Base-by-base conservation (phyloP, 2,888 invertebrate species). In the Julus scandinavius region DNA sequence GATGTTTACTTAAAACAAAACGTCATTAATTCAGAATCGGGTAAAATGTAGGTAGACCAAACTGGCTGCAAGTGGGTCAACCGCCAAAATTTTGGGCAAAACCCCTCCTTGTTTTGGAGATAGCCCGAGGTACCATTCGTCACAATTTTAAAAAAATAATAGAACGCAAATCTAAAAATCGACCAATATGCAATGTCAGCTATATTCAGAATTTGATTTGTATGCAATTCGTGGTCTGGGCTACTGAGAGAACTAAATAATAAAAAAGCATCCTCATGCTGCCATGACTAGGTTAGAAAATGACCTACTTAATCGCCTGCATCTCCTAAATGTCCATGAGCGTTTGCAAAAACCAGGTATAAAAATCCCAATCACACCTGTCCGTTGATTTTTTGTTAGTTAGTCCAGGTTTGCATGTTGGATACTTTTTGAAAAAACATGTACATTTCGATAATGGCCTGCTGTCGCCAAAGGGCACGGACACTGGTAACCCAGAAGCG, bases 221-320 rank as follows among this genome's bases (percentile, higher is more conserved):
- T 63, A 63, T 63, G n/a, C 63, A 20, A 29, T 63, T 63, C n/a
- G 63, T 20, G 20, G n/a, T n/a, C 63, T 4, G 5, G 63, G 63
- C 20, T 20, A 20, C 20, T 20, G n/a, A 20, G n/a, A 20, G n/a
- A 20, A 5, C 9, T 11, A 49, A 49, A 49, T 6, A 49, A 49
- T n/a, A 63, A 63, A 63, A 63, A n/a, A n/a, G 5, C 20, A 63
- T 63, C 20, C 20, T 63, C n/a, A 20, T 9, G 20, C n/a, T 63
- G 3, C 9, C 63, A 63, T 5, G 63, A 63, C 63, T 63, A 63
- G 63, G 63, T 63, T 63, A 63, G 63, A 20, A 63, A 63, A 63
- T 63, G 63, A 63, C 63, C 63, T 63, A 63, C 63, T 63, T 63
- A n/a, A 63, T 63, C 63, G n/a, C n/a, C 63, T n/a, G 4, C 49